These are phyloP conservation scores for Phataginus tricuspis DNA, from an alignment of 2,797 vertebrate species.

Conservation along the genomic window DNA sequence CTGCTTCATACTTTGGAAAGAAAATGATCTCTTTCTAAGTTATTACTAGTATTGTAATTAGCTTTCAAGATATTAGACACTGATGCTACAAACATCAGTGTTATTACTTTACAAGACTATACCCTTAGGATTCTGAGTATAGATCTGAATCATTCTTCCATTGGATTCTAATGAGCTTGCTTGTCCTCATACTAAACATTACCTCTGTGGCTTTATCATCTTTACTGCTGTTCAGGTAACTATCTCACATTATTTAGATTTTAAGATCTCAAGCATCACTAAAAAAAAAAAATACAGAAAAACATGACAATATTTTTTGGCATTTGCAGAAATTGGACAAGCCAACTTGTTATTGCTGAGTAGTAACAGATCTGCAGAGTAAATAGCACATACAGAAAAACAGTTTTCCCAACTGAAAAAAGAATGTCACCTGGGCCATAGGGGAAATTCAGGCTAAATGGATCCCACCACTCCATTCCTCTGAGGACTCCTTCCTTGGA, in stretches of 20 bases:
- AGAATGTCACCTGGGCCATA: neutral
- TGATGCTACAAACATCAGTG: neutral
- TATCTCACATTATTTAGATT: conserved; percentile 34
- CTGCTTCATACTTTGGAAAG: neutral
- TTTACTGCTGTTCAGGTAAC: conserved; percentile 28
- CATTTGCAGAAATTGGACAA: neutral
- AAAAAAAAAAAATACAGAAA: neutral
- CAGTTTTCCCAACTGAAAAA: neutral
- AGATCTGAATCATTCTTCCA: neutral
- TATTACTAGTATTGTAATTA: conserved; percentile 38
- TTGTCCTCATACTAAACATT: neutral
- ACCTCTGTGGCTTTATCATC: neutral
- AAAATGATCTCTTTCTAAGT: conserved; percentile 39
- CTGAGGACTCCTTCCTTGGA: neutral
- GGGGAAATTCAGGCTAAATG: neutral
- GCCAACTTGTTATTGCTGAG: neutral
- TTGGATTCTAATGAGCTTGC: neutral
- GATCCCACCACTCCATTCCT: neutral
- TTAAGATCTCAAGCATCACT: conserved; percentile 18
- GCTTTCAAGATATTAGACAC: conserved; percentile 7
- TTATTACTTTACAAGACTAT: neutral
- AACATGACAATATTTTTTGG: neutral
- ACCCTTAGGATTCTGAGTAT: neutral
- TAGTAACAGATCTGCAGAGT: neutral
- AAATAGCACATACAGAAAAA: conserved; percentile 4